Evolutionary conservation across 2,888 invertebrate species (phyloP).

Genomic region (Ptilodon capucinus): DNA sequence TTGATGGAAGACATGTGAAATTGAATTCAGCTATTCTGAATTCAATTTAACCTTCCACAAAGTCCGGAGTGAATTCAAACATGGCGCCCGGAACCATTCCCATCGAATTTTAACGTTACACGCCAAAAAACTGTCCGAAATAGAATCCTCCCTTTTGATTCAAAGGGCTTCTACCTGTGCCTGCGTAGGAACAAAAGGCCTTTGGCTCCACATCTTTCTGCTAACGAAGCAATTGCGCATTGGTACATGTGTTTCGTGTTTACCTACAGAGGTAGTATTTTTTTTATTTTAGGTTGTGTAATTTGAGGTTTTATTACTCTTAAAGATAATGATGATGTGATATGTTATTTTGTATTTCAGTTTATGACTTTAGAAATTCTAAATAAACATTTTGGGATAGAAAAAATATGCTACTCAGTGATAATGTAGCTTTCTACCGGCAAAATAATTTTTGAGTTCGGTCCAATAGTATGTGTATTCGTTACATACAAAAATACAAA

Average conservation of each 20-base stretch:
- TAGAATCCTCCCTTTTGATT: not conserved
- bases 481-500: too few species aligned
- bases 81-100: not conserved
- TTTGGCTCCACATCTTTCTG: not conserved
- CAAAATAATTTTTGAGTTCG: too few species aligned
- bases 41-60: not conserved
- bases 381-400: too few species aligned
- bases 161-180: conserved; percentile 1
- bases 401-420: too few species aligned
- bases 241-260: not conserved
- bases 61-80: not conserved
- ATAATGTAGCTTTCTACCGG: too few species aligned
- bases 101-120: not conserved
- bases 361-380: too few species aligned
- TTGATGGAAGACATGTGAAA: too few species aligned
- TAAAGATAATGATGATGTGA: not conserved
- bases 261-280: not conserved
- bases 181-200: not conserved
- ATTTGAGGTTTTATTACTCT: not conserved
- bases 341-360: not conserved
- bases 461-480: too few species aligned
- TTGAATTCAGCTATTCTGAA: too few species aligned
- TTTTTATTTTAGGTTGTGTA: not conserved
- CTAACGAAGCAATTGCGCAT: not conserved
- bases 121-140: not conserved